A percentile compares a stretch with the other conserved stretches of the same genome.
phyloP scores from a whole-genome alignment of 2,113 vertebrate genomes.

The Acanthochromis polyacanthus region DNA sequence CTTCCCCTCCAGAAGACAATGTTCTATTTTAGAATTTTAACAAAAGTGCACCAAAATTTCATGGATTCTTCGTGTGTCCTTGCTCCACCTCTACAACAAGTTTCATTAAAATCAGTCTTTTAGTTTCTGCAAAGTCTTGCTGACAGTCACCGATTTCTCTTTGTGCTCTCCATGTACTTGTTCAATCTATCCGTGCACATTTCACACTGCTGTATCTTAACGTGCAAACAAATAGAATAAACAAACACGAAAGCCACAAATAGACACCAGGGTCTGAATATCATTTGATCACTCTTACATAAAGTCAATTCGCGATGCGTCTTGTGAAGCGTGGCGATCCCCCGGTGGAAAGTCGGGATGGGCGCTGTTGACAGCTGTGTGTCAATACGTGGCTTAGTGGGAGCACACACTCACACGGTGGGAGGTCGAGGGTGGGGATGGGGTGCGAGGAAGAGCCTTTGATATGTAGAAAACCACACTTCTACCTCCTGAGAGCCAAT shows the following conservation, averaged over 20 bases:
- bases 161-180: not conserved
- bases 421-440: conserved; percentile 82
- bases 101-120: too few species aligned
- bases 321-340: conserved; percentile 22
- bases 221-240: not conserved
- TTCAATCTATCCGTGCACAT: not conserved
- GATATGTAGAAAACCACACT: conserved; percentile 74
- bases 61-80: too few species aligned
- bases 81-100: too few species aligned
- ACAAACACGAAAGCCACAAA: not conserved
- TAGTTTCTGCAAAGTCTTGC: too few species aligned
- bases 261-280: not conserved
- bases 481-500: conserved; percentile 49
- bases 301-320: conserved; percentile 14
- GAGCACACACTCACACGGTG: conserved; percentile 76
- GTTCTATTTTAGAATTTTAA: too few species aligned
- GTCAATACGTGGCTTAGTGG: conserved; percentile 60
- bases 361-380: conserved; percentile 62
- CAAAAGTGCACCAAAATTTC: too few species aligned
- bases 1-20: too few species aligned
- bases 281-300: not conserved
- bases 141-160: too few species aligned
- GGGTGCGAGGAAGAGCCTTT: conserved; percentile 67
- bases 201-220: conserved; percentile 2
- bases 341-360: conserved; percentile 44